Evolutionary conservation across 2,797 vertebrate species (phyloP).

Genomic region (Danio jaintianensis): DNA sequence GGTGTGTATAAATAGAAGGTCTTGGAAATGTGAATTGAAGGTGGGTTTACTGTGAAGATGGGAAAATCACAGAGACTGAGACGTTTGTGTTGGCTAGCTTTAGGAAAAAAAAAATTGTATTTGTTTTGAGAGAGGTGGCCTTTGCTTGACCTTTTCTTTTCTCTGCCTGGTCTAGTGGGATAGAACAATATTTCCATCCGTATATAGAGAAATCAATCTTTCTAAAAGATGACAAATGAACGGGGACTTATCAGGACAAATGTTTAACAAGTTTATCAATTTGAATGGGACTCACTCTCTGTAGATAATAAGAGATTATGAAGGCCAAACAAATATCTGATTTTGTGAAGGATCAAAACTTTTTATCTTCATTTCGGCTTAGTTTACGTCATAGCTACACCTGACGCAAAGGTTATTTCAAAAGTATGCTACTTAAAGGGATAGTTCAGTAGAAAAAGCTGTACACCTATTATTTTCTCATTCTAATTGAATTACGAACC

Average conservation of each 20-base stretch:
- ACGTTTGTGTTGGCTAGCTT: constrained; percentile 23
- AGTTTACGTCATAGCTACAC: neutral
- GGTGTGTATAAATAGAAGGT: constrained; percentile 28
- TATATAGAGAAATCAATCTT: constrained; percentile 11
- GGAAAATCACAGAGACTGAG: constrained; percentile 12
- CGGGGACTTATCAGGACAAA: neutral
- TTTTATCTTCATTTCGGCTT: constrained; percentile 33
- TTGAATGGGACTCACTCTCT: neutral
- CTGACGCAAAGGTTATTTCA: neutral
- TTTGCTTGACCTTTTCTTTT: constrained; percentile 43
- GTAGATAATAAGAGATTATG: neutral
- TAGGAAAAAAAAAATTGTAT: neutral
- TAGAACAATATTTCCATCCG: constrained; percentile 33
- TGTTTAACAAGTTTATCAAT: constrained; percentile 32
- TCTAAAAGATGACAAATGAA: constrained; percentile 26
- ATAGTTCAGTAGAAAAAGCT: neutral
- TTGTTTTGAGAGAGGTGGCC: neutral
- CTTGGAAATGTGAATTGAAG: constrained; percentile 34
- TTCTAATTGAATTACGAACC: neutral
- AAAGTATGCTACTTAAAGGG: neutral
- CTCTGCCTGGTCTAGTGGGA: constrained; percentile 12
- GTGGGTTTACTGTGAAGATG: constrained; percentile 21
- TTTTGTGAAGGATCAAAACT: constrained; percentile 19
- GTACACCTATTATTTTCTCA: neutral
- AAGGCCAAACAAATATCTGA: constrained; percentile 37